Evolutionary conservation across 2,797 vertebrate species (phyloP).

Genomic region (Helicolenus hilgendorfi): DNA sequence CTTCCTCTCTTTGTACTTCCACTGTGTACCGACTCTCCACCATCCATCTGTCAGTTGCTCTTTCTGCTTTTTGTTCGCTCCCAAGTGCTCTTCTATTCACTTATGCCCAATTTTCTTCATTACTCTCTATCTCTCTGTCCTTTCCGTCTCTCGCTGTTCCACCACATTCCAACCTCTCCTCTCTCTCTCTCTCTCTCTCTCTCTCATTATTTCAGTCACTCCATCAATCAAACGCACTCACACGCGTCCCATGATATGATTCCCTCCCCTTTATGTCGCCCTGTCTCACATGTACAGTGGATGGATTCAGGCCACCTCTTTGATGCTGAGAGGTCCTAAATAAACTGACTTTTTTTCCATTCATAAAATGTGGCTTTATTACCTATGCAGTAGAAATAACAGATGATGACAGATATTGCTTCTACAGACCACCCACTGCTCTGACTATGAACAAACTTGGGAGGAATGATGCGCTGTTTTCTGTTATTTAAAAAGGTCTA

Average conservation of each 20-base stretch:
- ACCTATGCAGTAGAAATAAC: not conserved
- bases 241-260: slow-evolving; percentile 26
- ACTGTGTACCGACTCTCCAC: slow-evolving; percentile 42
- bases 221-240: slow-evolving; percentile 61
- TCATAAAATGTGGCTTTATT: slow-evolving; percentile 7
- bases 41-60: slow-evolving; percentile 43
- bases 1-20: slow-evolving; percentile 49
- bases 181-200: slow-evolving; percentile 8
- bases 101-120: slow-evolving; percentile 68
- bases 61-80: slow-evolving; percentile 16
- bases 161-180: slow-evolving; percentile 1
- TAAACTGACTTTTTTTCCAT: not conserved
- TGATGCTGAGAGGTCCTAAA: not conserved
- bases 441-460: not conserved
- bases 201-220: slow-evolving; percentile 56
- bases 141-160: slow-evolving; percentile 10
- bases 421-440: not conserved
- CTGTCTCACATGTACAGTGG: not conserved
- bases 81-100: slow-evolving; percentile 64
- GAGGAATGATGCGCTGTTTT: not conserved
- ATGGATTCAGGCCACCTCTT: slow-evolving; percentile 42
- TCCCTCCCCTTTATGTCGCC: slow-evolving; percentile 14
- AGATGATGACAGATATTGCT: not conserved
- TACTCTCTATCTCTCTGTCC: slow-evolving; percentile 34
- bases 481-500: not conserved